These are phyloP conservation scores for Lumbricus terrestris DNA, from an alignment of 2,888 invertebrate genomes.

Conservation along the genomic window DNA sequence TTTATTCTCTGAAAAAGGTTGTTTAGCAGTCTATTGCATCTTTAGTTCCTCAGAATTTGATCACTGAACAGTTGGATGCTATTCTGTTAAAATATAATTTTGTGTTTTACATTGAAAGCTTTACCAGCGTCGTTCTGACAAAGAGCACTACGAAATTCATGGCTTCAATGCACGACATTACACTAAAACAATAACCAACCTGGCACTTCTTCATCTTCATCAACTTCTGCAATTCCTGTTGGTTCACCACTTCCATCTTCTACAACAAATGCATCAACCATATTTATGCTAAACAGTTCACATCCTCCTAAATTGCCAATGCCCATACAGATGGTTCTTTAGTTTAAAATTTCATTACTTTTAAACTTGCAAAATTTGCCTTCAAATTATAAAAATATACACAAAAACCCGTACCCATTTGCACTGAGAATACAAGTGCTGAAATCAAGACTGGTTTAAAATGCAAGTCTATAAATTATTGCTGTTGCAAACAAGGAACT, in stretches of 20 bases:
- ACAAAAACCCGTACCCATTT: neutral
- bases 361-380: neutral
- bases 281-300: no score
- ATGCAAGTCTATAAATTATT: no score
- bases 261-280: neutral
- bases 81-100: no score
- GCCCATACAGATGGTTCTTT: neutral
- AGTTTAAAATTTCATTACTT: neutral
- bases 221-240: conserved; percentile 63
- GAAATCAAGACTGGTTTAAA: no score
- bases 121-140: neutral
- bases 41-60: no score
- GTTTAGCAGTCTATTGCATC: no score
- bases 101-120: no score
- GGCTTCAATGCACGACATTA: neutral
- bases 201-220: conserved; percentile 84
- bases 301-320: neutral
- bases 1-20: no score
- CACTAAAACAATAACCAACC: conserved; percentile 41
- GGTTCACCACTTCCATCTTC: neutral
- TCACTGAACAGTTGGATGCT: no score
- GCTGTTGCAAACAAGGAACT: neutral
- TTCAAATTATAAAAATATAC: neutral
- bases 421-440: neutral
- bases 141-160: neutral